A percentile compares a stretch with the other conserved stretches of the same genome.
phyloP scores from a whole-genome alignment of 2,797 vertebrate genomes.

The Pantherophis vulpinus region DNA sequence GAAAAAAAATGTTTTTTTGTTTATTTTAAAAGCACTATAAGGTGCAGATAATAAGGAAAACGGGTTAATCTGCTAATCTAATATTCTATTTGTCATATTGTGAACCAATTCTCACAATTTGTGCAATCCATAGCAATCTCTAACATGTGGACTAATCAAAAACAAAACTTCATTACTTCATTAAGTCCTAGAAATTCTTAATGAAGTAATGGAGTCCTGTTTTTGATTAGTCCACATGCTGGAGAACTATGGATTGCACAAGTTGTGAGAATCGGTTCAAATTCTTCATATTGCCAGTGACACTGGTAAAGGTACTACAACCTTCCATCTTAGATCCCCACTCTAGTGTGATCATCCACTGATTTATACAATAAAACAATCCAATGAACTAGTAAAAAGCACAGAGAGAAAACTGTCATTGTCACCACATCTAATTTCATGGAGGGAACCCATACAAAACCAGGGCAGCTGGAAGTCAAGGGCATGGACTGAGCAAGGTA shows the following conservation, averaged over 20 bases:
- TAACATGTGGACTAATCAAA: neutral
- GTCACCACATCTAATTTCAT: neutral
- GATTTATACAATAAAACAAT: neutral
- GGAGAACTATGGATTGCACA: neutral
- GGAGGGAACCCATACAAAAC: neutral
- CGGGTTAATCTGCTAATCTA: neutral
- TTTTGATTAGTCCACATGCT: neutral
- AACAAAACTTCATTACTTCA: neutral
- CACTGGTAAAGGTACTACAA: neutral
- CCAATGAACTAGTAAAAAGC: no score
- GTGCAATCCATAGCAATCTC: neutral
- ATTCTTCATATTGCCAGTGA: neutral
- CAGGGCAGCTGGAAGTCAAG: neutral
- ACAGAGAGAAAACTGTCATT: neutral
- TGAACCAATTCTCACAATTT: neutral
- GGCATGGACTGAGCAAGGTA: neutral
- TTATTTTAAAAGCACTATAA: neutral
- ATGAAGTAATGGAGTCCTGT: neutral
- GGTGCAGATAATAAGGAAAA: neutral
- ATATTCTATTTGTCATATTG: neutral
- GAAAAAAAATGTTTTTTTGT: neutral
- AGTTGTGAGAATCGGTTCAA: neutral
- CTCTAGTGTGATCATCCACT: neutral
- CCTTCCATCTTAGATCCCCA: neutral
- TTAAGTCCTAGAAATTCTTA: neutral